phyloP scores from a whole-genome alignment of 2,797 vertebrate species.

The Neostethus bicornis region DNA sequence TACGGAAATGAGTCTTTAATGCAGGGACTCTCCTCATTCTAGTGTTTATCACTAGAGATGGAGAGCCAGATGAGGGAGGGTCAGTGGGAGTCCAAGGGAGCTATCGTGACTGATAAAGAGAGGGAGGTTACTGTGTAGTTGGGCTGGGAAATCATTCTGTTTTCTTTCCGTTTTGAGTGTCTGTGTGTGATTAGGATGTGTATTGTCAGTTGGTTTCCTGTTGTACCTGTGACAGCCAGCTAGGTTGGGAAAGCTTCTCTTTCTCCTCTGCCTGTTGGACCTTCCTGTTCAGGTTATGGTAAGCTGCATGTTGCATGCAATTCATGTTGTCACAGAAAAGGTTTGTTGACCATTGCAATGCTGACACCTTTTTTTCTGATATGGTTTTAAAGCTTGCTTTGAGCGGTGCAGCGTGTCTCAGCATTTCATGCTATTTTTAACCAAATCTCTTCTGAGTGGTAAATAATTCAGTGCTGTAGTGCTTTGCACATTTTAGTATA shows the following conservation, averaged over 20 bases:
- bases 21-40: slow-evolving; percentile 26
- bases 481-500: slow-evolving; percentile 31
- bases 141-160: slow-evolving; percentile 40
- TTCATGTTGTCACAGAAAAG: not conserved
- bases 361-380: slow-evolving; percentile 41
- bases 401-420: slow-evolving; percentile 13
- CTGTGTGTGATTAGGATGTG: too few species aligned
- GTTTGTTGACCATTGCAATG: slow-evolving; percentile 28
- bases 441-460: slow-evolving; percentile 44
- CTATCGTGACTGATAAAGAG: slow-evolving; percentile 28
- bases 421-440: slow-evolving; percentile 62
- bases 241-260: slow-evolving; percentile 25
- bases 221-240: slow-evolving; percentile 41
- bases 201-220: slow-evolving; percentile 31
- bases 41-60: slow-evolving; percentile 51
- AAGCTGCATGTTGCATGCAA: slow-evolving; percentile 45
- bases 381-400: slow-evolving; percentile 14
- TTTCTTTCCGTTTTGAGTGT: slow-evolving; percentile 30
- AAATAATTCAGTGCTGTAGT: slow-evolving; percentile 67
- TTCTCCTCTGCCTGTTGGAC: slow-evolving; percentile 46
- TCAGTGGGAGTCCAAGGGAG: slow-evolving; percentile 1
- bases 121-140: slow-evolving; percentile 52
- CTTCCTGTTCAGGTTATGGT: slow-evolving; percentile 62
- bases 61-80: slow-evolving; percentile 19
- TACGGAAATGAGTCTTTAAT: slow-evolving; percentile 44